These are phyloP conservation scores for Bugulina stolonifera DNA, from an alignment of 2,888 invertebrate species.

Conservation along the genomic window DNA sequence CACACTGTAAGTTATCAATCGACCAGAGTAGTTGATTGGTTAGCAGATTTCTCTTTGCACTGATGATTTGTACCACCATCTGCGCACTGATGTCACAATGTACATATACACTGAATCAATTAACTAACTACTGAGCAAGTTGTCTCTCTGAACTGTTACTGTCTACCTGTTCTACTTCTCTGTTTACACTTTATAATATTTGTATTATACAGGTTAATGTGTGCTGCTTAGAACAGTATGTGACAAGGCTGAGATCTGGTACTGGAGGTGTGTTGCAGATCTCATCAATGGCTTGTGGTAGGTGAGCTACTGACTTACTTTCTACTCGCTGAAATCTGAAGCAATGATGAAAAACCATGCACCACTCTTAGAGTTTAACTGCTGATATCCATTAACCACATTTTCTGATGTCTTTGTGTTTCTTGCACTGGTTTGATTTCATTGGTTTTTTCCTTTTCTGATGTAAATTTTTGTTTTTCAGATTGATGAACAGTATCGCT, in stretches of 20 bases:
- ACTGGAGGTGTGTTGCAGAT: too few relatives aligned
- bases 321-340: neutral
- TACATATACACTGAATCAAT: constrained; percentile 20
- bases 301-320: too few relatives aligned
- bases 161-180: too few relatives aligned
- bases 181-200: neutral
- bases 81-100: neutral
- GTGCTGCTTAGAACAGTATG: too few relatives aligned
- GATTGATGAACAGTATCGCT: neutral
- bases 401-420: neutral
- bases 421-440: neutral
- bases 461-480: neutral
- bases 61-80: constrained; percentile 24
- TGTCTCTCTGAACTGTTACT: too few relatives aligned
- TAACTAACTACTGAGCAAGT: too few relatives aligned
- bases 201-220: neutral
- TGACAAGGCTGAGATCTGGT: too few relatives aligned
- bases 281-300: too few relatives aligned
- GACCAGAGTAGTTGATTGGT: neutral
- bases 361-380: constrained; percentile 2
- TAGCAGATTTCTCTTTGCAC: neutral
- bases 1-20: too few relatives aligned
- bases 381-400: constrained; percentile 5
- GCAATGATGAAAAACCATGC: neutral
- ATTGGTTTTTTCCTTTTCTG: neutral